Percentiles rank a stretch among this genome's conserved stretches.
These are phyloP conservation scores for Autographa gamma DNA, from an alignment of 2,888 invertebrate genomes.

Conservation along the genomic window DNA sequence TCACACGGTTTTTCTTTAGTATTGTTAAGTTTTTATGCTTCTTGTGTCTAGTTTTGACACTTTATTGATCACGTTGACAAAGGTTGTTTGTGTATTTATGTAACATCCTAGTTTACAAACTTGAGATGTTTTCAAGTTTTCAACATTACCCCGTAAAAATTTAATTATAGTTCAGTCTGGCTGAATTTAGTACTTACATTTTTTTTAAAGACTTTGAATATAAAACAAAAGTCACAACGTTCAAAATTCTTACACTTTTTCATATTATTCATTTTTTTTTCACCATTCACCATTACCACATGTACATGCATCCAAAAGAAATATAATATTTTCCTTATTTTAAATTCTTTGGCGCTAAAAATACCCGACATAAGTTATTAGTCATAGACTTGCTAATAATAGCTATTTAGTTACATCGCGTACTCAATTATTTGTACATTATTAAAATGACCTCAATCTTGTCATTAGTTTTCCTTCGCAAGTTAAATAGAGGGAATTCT, in stretches of 20 bases:
- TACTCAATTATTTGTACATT: neutral
- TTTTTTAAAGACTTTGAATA: too few relatives aligned
- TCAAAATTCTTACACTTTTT: too few relatives aligned
- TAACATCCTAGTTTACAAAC: too few relatives aligned
- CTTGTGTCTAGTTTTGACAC: neutral
- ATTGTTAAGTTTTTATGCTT: conserved; percentile 21
- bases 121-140: too few relatives aligned
- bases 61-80: neutral
- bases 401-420: neutral
- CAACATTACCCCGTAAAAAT: too few relatives aligned
- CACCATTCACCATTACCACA: too few relatives aligned
- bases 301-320: too few relatives aligned
- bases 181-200: too few relatives aligned
- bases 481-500: neutral
- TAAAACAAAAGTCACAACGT: too few relatives aligned
- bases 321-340: too few relatives aligned
- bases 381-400: conserved; percentile 12
- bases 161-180: too few relatives aligned
- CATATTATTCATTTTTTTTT: too few relatives aligned
- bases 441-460: conserved; percentile 19
- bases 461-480: conserved; percentile 18
- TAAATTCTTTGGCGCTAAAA: conserved; percentile 29
- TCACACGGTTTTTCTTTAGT: conserved; percentile 22
- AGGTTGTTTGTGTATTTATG: neutral
- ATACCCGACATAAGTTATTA: conserved; percentile 25